A percentile compares a stretch with the other conserved stretches of the same genome.
Conservation (phyloP, 2,113 vertebrate genomes). For the Picathartes gymnocephalus region DNA sequence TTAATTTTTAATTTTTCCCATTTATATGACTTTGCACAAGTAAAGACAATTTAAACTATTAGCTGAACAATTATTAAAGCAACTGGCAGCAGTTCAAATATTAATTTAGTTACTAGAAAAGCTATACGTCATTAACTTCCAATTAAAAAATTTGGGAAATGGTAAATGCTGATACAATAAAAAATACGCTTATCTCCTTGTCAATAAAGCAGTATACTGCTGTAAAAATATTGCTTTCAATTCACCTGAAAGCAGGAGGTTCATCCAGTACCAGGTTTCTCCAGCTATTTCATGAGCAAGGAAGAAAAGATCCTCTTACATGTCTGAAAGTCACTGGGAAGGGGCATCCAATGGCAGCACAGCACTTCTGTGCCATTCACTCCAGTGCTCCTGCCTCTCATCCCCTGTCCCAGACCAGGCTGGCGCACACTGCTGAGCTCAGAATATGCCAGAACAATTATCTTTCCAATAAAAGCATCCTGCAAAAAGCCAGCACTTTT, state of each 20-base stretch:
- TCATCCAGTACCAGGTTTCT: not conserved
- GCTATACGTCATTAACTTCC: slow-evolving; percentile 73
- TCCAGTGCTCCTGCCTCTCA: not conserved
- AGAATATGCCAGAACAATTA: not conserved
- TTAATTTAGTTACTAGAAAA: slow-evolving; percentile 75
- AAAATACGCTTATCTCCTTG: not conserved
- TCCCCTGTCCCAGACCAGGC: not conserved
- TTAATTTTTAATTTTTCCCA: slow-evolving; percentile 92
- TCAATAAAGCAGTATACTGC: not conserved
- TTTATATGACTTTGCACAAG: slow-evolving; percentile 81
- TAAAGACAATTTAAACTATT: slow-evolving; percentile 94
- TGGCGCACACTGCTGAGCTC: not conserved
- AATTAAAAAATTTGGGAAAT: slow-evolving; percentile 73
- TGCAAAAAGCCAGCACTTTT: not conserved
- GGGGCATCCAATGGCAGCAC: not conserved
- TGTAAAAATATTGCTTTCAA: not conserved
- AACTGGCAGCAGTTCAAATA: slow-evolving; percentile 72
- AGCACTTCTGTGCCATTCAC: not conserved
- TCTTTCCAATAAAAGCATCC: not conserved
- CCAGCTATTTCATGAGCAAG: not conserved
- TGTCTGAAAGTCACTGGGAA: not conserved
- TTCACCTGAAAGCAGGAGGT: not conserved
- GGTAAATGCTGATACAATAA: slow-evolving; percentile 50
- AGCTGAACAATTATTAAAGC: slow-evolving; percentile 87
- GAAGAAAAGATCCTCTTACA: not conserved